These are phyloP conservation scores for Chaitophorus viminalis DNA, from an alignment of 2,888 invertebrate genomes.

Conservation along the genomic window DNA sequence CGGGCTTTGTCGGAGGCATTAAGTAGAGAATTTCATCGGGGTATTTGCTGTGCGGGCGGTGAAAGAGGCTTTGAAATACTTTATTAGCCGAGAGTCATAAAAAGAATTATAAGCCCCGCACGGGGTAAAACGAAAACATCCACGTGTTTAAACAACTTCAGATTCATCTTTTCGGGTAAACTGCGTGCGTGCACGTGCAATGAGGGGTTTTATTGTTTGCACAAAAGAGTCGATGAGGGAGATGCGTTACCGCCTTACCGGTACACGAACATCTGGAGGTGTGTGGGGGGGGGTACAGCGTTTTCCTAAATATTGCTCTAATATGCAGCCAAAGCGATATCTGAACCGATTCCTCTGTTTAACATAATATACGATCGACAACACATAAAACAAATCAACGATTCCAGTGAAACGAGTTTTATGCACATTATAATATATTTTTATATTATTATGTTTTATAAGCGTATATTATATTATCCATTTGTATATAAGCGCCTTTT, in stretches of 20 bases:
- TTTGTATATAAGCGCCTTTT: too few relatives aligned
- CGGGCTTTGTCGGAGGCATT: conserved; percentile 31
- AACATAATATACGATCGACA: not conserved
- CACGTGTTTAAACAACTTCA: conserved; percentile 41
- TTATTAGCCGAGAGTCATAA: conserved; percentile 46
- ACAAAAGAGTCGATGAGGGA: conserved; percentile 27
- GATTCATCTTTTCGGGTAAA: conserved; percentile 11
- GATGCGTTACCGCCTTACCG: not conserved
- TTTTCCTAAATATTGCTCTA: not conserved
- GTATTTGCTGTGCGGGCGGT: not conserved
- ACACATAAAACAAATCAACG: too few relatives aligned
- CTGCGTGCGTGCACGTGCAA: not conserved
- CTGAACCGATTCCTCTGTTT: not conserved
- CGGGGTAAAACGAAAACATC: conserved; percentile 25
- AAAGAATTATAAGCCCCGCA: conserved; percentile 35
- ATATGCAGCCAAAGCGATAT: not conserved
- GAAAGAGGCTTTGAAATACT: conserved; percentile 50
- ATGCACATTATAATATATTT: too few relatives aligned
- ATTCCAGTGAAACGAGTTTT: not conserved
- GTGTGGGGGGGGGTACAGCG: not conserved
- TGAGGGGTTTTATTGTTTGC: conserved; percentile 18
- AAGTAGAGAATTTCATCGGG: not conserved
- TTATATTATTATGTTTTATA: not conserved
- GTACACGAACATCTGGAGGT: too few relatives aligned
- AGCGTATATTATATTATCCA: too few relatives aligned